phyloP scores from a whole-genome alignment of 2,113 vertebrate species.

The Hyla sarda region DNA sequence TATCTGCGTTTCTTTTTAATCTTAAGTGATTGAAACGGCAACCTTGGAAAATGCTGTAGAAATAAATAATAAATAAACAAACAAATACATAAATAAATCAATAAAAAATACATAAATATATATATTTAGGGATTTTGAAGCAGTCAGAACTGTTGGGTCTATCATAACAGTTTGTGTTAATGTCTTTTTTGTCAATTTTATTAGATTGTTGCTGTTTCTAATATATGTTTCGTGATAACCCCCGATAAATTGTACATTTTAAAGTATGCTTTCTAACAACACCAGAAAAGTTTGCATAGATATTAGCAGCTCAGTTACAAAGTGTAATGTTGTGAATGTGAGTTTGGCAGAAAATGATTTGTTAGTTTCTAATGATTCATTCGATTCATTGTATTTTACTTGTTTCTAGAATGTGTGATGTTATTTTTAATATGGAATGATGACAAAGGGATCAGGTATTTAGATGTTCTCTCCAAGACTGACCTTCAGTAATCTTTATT shows the following conservation, averaged over 20 bases:
- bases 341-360: background rate
- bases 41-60: no score
- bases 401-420: background rate
- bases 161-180: no score
- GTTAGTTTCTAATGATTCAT: background rate
- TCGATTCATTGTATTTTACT: no score
- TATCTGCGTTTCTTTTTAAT: no score
- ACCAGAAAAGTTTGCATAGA: background rate
- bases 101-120: no score
- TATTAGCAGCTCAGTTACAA: background rate
- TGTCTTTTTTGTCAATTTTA: background rate
- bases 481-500: background rate
- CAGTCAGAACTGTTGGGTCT: no score
- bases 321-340: conserved; percentile 11
- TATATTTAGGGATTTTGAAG: no score
- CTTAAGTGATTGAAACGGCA: no score
- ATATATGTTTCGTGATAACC: background rate
- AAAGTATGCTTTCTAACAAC: background rate
- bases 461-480: background rate
- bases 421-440: background rate
- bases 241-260: background rate
- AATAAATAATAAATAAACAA: no score
- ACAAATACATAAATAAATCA: no score
- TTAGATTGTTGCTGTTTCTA: no score
- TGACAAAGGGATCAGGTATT: background rate